These are phyloP conservation scores for Cardinalis cardinalis DNA, from an alignment of 2,113 vertebrate species.

Conservation along the genomic window DNA sequence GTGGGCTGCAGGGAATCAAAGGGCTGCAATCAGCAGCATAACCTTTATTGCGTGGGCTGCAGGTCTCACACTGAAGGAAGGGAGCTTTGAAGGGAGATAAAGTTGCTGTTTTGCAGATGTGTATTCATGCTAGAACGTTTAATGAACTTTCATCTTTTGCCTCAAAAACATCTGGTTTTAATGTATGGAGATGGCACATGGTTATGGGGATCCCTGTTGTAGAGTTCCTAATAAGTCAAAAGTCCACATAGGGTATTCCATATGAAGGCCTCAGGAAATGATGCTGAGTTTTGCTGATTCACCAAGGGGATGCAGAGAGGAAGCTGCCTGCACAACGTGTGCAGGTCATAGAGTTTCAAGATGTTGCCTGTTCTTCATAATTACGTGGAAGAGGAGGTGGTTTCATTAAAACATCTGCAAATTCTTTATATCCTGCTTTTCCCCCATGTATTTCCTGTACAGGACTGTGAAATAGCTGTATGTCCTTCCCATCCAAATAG, in stretches of 20 bases:
- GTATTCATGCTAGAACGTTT: neutral
- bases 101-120: slow-evolving; percentile 20
- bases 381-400: neutral
- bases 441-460: neutral
- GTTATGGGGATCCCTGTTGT: neutral
- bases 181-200: neutral
- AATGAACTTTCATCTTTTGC: slow-evolving; percentile 34
- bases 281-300: neutral
- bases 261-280: neutral
- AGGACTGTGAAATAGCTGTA: slow-evolving; percentile 91
- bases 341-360: neutral
- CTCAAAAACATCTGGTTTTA: slow-evolving; percentile 25
- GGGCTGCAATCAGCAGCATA: neutral
- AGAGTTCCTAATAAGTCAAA: neutral
- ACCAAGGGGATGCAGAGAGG: neutral
- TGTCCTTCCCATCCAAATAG: slow-evolving; percentile 82
- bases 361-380: neutral
- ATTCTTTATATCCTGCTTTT: neutral
- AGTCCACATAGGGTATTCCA: neutral
- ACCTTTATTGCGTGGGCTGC: neutral
- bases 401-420: neutral
- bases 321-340: neutral
- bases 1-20: neutral
- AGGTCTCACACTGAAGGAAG: neutral
- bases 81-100: slow-evolving; percentile 34